These are phyloP conservation scores for Chionomys nivalis DNA, from an alignment of 2,113 vertebrate species.

Conservation along the genomic window DNA sequence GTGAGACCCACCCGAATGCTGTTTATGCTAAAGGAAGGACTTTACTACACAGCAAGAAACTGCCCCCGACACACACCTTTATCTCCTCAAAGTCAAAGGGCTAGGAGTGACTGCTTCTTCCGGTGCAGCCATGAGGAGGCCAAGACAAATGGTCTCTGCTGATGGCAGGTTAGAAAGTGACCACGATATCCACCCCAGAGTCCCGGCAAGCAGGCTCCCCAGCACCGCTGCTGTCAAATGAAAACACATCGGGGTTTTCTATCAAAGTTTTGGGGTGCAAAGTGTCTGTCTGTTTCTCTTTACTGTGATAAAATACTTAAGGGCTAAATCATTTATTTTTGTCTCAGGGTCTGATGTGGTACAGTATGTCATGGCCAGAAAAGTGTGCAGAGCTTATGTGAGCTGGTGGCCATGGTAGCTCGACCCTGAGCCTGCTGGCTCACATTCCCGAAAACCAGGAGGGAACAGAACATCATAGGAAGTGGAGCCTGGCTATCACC, in stretches of 20 bases:
- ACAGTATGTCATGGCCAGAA: background rate
- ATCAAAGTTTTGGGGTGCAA: background rate
- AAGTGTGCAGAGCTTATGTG: background rate
- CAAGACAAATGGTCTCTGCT: background rate
- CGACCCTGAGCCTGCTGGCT: background rate
- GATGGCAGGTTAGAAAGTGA: background rate
- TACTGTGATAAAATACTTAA: background rate
- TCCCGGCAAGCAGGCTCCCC: background rate
- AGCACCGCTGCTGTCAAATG: background rate
- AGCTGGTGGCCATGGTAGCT: background rate
- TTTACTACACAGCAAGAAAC: constrained; percentile 52
- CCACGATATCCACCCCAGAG: background rate
- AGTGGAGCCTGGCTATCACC: no score
- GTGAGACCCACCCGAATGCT: background rate
- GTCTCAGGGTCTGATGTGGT: background rate
- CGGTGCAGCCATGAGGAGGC: background rate
- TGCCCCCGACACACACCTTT: background rate
- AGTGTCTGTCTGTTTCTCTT: background rate
- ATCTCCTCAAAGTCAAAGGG: constrained; percentile 11
- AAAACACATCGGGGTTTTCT: background rate
- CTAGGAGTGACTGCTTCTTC: background rate
- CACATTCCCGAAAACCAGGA: background rate
- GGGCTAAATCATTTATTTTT: background rate
- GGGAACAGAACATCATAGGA: background rate
- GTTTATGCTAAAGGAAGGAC: background rate